Evolutionary conservation across 1,140 invertebrate species (phyloP).

Genomic region (Pseudoatta argentina): DNA sequence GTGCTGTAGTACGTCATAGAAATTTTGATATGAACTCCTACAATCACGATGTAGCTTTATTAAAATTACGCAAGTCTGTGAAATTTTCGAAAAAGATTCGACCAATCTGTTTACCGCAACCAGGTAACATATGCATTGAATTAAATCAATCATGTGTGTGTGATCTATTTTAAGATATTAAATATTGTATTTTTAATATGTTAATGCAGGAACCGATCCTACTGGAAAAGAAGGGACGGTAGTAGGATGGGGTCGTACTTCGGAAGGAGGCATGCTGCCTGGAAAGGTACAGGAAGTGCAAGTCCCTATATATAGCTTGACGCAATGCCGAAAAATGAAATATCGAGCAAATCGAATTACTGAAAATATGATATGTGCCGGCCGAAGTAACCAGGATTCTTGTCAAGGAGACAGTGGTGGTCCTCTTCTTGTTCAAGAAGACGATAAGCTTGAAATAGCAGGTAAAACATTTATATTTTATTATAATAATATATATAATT

Average conservation of each 20-base stretch:
- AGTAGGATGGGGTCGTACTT: conserved; percentile 94
- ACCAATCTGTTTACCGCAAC: conserved; percentile 92
- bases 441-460: conserved; percentile 91
- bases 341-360: conserved; percentile 93
- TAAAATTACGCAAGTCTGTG: conserved; percentile 92
- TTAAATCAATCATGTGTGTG: not conserved
- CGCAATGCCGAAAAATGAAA: conserved; percentile 93
- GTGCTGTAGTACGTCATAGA: conserved; percentile 91
- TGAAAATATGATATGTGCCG: conserved; percentile 93
- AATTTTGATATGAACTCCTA: conserved; percentile 94
- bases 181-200: conserved; percentile 1
- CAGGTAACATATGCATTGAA: conserved; percentile 85
- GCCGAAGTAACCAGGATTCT: conserved; percentile 92
- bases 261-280: conserved; percentile 93
- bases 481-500: not conserved
- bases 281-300: conserved; percentile 93
- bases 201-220: conserved; percentile 88
- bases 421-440: conserved; percentile 90
- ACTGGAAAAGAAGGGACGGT: conserved; percentile 91
- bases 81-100: conserved; percentile 92
- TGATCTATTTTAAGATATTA: not conserved
- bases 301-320: conserved; percentile 93
- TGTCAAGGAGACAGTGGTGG: conserved; percentile 95
- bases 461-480: conserved; percentile 85
- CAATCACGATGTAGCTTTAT: conserved; percentile 94